Conservation (phyloP, 2,113 vertebrate species). For the Grammomys dolichurus region DNA sequence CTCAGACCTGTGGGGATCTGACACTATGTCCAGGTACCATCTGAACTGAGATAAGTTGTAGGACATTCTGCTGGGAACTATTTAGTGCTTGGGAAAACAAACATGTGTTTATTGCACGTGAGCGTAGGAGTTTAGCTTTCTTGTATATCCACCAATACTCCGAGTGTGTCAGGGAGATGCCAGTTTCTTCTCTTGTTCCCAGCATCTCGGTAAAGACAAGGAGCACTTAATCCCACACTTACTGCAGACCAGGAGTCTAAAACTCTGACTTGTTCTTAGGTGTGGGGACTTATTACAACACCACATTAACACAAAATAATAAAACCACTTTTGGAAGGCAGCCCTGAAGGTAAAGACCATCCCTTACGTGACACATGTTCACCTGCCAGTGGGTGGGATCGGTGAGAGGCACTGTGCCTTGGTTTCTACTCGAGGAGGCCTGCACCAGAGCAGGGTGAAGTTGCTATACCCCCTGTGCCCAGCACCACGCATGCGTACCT, state of each 20-base stretch:
- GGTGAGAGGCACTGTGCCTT: background rate
- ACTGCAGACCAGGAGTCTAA: background rate
- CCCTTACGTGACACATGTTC: background rate
- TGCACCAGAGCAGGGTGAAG: background rate
- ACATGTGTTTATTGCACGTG: background rate
- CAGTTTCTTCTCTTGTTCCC: background rate
- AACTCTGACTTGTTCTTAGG: background rate
- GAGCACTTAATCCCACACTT: background rate
- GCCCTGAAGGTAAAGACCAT: background rate
- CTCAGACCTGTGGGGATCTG: background rate
- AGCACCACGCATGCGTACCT: rapidly evolving
- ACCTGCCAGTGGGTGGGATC: background rate
- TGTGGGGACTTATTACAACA: background rate
- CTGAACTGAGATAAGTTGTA: background rate
- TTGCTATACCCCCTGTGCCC: background rate
- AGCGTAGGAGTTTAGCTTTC: background rate
- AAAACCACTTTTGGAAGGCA: background rate
- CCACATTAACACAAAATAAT: background rate
- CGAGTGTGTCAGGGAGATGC: background rate
- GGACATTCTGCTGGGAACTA: background rate
- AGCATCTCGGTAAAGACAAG: background rate
- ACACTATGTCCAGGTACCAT: background rate
- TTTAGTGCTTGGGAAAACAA: background rate
- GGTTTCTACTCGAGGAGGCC: background rate
- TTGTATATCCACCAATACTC: too few species aligned